Percentiles rank a stretch among this genome's conserved stretches.
These are phyloP conservation scores for Nysson spinosus DNA, from an alignment of 2,888 invertebrate species.

Conservation along the genomic window DNA sequence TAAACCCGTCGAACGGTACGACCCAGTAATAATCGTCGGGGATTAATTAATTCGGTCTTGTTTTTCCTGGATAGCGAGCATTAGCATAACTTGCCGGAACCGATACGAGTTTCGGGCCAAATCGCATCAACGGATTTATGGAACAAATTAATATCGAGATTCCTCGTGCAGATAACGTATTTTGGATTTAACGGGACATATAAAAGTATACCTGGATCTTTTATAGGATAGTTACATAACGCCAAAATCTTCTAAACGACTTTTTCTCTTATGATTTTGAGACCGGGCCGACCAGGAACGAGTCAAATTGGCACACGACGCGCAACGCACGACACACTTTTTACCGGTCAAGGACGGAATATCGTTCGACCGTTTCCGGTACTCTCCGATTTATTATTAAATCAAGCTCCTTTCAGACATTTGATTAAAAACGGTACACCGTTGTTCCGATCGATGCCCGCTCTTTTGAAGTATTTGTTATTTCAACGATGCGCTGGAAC, in stretches of 20 bases:
- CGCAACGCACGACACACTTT: constrained; percentile 31
- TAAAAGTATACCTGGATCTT: too few relatives aligned
- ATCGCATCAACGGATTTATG: not conserved
- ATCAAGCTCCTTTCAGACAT: not conserved
- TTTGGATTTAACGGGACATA: not conserved
- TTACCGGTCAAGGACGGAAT: constrained; percentile 19
- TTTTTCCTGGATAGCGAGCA: not conserved
- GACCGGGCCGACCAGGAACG: constrained; percentile 2
- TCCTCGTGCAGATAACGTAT: constrained; percentile 1
- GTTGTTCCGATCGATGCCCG: too few relatives aligned
- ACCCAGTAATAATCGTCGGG: constrained; percentile 4
- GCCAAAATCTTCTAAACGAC: constrained; percentile 3
- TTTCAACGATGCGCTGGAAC: too few relatives aligned
- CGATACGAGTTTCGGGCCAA: not conserved
- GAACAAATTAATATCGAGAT: constrained; percentile 1
- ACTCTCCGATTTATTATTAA: constrained; percentile 15
- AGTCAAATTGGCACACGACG: constrained; percentile 24
- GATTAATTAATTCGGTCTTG: constrained; percentile 15
- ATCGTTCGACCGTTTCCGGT: constrained; percentile 7
- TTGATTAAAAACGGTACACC: too few relatives aligned
- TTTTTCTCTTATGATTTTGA: constrained; percentile 5
- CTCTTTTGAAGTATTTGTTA: too few relatives aligned
- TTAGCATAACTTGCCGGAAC: not conserved
- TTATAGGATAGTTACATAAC: too few relatives aligned
- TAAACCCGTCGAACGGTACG: constrained; percentile 7